phyloP scores from a whole-genome alignment of 2,113 vertebrate genomes.

The Ardeotis arabs region DNA sequence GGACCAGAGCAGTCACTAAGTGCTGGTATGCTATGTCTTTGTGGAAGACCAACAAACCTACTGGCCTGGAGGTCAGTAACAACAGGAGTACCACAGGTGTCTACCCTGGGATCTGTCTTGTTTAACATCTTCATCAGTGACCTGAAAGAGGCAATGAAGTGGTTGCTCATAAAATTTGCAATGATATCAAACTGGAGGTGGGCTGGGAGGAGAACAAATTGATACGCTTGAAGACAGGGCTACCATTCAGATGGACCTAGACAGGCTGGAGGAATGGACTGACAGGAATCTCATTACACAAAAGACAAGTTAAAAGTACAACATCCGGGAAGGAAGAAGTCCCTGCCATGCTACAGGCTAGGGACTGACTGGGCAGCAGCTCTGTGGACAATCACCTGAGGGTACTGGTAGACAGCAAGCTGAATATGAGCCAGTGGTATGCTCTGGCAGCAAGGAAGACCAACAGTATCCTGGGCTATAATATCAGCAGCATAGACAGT shows the following conservation, averaged over 20 bases:
- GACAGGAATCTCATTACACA: neutral
- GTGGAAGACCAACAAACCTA: slow-evolving; percentile 54
- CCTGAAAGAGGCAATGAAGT: neutral
- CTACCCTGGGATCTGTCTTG: neutral
- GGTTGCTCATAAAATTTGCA: neutral
- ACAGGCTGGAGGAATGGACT: neutral
- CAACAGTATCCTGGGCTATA: neutral
- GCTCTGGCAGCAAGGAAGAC: neutral
- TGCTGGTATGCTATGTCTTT: slow-evolving; percentile 11
- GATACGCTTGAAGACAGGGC: neutral
- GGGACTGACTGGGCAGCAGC: neutral
- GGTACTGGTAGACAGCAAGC: neutral
- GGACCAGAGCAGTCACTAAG: neutral
- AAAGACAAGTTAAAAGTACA: neutral
- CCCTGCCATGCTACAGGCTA: neutral
- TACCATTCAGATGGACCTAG: neutral
- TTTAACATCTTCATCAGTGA: neutral
- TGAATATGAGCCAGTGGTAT: neutral
- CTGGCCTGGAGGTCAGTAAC: neutral
- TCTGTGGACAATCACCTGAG: neutral
- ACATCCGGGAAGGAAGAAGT: neutral
- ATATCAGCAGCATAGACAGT: neutral
- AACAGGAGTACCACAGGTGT: neutral
- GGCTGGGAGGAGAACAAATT: neutral
- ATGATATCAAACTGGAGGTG: neutral